phyloP scores from a whole-genome alignment of 2,113 vertebrate genomes.

The Tyto alba region DNA sequence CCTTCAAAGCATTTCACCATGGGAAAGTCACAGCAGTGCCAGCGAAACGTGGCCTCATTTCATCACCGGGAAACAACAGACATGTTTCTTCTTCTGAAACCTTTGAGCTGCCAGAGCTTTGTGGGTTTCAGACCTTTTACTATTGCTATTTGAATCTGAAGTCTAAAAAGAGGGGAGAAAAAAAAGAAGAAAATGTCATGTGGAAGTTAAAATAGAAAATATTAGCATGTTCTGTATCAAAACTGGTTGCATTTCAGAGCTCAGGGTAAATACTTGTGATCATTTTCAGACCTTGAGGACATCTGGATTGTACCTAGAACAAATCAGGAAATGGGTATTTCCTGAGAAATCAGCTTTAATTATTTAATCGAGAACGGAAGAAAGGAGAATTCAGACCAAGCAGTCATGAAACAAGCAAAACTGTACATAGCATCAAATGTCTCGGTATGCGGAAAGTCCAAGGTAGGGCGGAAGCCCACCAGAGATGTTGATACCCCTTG shows the following conservation, averaged over 20 bases:
- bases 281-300: neutral
- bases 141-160: neutral
- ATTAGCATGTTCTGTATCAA: neutral
- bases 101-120: neutral
- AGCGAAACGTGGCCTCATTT: rapidly evolving
- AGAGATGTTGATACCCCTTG: neutral
- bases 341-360: neutral
- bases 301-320: neutral
- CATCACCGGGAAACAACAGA: neutral
- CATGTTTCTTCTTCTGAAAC: neutral
- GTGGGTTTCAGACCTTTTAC: neutral
- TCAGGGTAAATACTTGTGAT: neutral
- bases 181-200: neutral
- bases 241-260: neutral
- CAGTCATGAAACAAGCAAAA: neutral
- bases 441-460: rapidly evolving
- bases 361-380: neutral
- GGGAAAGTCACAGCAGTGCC: neutral
- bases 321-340: neutral
- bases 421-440: neutral
- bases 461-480: neutral
- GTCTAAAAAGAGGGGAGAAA: rapidly evolving
- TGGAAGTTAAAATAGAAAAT: neutral
- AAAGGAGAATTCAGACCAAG: neutral
- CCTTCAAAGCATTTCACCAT: neutral